Evolutionary conservation across 2,113 vertebrate species (phyloP), one percentile per base, ranked within the genome.

Genomic region (Fulmarus glacialis): DNA sequence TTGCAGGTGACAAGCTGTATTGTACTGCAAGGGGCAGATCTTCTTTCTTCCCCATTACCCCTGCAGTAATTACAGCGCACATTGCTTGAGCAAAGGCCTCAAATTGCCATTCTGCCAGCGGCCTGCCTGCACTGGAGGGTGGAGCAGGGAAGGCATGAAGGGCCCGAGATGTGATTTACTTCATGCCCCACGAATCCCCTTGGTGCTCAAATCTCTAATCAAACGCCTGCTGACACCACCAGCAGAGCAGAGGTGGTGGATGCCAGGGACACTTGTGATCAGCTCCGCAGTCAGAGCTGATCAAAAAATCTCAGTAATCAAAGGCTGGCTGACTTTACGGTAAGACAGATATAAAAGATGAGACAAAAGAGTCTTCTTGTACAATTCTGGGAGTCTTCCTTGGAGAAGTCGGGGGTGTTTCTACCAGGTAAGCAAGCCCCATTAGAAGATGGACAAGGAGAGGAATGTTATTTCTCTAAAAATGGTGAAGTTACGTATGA

Each of bases 171-270:
- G 27, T 48, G 81, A 89, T 82, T 92, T 90, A 81, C 78, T 95
- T 94, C 45, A 22, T 67, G 58, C 8, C 68, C 55, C 75, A 92
- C 66, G 71, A 53, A 67, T 93, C 55, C 45, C 78, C 93, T 94
- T 89, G 70, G 38, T 59, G 42, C 60, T 90, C 79, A 79, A 43
- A 82, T 71, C 89, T 95, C 32, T 32, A 96, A 97, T 93, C 94
- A 93, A 94, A 83, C 70, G 67, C 74, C 88, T 96, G 56, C 80
- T 82, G 64, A 73, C 52, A 66, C 72, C 92, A 80, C 55, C 55
- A 91, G 50, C 75, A 83, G 52, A 81, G 91, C 23, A 32, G 45
- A 78, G 55, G 58, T 34, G 94, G 82, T 58, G 77, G 83, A 75
- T 95, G 66, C 64, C 68, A 87, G 59, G 83, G 50, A 87, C 42